These are phyloP conservation scores for Blennius ocellaris DNA, from an alignment of 2,113 vertebrate genomes.

Conservation along the genomic window DNA sequence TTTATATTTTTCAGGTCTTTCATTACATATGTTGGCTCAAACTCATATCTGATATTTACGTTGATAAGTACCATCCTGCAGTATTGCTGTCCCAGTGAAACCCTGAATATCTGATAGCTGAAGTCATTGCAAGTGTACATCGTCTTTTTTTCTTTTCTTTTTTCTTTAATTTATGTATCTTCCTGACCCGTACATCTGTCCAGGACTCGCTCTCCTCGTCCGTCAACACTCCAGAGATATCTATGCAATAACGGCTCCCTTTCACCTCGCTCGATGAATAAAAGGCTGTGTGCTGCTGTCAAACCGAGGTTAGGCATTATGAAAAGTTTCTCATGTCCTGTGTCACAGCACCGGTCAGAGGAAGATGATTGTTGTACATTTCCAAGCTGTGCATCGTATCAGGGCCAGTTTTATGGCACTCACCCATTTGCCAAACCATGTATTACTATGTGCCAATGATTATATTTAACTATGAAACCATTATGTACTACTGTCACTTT, in stretches of 20 bases:
- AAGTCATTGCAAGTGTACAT: slow-evolving; percentile 10
- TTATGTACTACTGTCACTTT: slow-evolving; percentile 13
- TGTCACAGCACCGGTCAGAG: not conserved
- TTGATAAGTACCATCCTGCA: slow-evolving; percentile 26
- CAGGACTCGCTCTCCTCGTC: not conserved
- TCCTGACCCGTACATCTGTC: not conserved
- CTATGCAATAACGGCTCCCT: slow-evolving; percentile 76
- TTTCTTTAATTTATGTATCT: slow-evolving; percentile 14
- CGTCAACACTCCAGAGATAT: slow-evolving; percentile 33
- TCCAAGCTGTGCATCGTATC: slow-evolving; percentile 59
- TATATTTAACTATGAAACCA: slow-evolving; percentile 29
- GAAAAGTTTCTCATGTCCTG: slow-evolving; percentile 1
- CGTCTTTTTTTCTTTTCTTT: slow-evolving; percentile 6
- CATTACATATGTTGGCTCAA: slow-evolving; percentile 10
- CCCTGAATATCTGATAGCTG: slow-evolving; percentile 6
- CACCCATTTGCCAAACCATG: slow-evolving; percentile 64
- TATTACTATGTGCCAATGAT: slow-evolving; percentile 63
- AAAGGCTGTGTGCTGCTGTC: slow-evolving; percentile 54
- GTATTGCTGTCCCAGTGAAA: slow-evolving; percentile 42
- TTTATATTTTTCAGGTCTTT: slow-evolving; percentile 31
- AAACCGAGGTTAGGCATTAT: slow-evolving; percentile 21
- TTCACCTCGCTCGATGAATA: slow-evolving; percentile 46
- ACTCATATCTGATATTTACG: slow-evolving; percentile 5
- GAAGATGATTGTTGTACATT: slow-evolving; percentile 19
- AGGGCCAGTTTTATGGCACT: slow-evolving; percentile 59